Evolutionary conservation across 30 jellyfish, hydroid and myxozoan genomes (phyloP).

Genomic region (Pelagia noctiluca): DNA sequence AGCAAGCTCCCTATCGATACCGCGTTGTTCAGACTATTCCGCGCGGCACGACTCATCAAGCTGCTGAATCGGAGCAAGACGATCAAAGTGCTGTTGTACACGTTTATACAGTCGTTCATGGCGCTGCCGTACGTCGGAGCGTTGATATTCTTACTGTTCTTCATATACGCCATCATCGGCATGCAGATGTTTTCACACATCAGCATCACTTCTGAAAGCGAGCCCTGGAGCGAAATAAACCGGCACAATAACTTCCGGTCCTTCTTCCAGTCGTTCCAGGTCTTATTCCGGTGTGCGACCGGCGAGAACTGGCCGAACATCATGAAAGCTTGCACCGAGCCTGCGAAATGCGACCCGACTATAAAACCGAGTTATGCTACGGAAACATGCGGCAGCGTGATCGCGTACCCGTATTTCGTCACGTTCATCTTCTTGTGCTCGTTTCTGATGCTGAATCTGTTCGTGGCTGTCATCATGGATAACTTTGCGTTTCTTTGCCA

Average conservation of each 20-base stretch:
- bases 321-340: slow-evolving; percentile 74
- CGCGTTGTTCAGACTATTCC: slow-evolving; percentile 73
- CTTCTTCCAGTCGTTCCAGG: slow-evolving; percentile 70
- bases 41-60: slow-evolving; percentile 87
- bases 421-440: slow-evolving; percentile 73
- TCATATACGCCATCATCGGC: slow-evolving; percentile 81
- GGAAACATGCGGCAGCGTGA: slow-evolving; percentile 71
- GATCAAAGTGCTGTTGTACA: slow-evolving; percentile 69
- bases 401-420: slow-evolving; percentile 69
- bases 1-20: slow-evolving; percentile 63
- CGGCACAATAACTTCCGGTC: slow-evolving; percentile 81
- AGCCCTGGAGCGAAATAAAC: slow-evolving; percentile 79
- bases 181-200: slow-evolving; percentile 77
- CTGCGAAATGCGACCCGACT: slow-evolving; percentile 72
- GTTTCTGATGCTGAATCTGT: slow-evolving; percentile 65
- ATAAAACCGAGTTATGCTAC: slow-evolving; percentile 45
- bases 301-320: slow-evolving; percentile 91
- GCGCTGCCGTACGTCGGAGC: slow-evolving; percentile 92
- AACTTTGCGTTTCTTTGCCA: slow-evolving; percentile 71
- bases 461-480: slow-evolving; percentile 75
- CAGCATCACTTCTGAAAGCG: slow-evolving; percentile 32
- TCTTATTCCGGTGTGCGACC: slow-evolving; percentile 81
- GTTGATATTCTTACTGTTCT: slow-evolving; percentile 77
- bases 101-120: slow-evolving; percentile 85
- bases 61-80: slow-evolving; percentile 78